Base-by-base conservation (phyloP, 2,797 vertebrate genomes). In the Melanotaenia parkinsoni region DNA sequence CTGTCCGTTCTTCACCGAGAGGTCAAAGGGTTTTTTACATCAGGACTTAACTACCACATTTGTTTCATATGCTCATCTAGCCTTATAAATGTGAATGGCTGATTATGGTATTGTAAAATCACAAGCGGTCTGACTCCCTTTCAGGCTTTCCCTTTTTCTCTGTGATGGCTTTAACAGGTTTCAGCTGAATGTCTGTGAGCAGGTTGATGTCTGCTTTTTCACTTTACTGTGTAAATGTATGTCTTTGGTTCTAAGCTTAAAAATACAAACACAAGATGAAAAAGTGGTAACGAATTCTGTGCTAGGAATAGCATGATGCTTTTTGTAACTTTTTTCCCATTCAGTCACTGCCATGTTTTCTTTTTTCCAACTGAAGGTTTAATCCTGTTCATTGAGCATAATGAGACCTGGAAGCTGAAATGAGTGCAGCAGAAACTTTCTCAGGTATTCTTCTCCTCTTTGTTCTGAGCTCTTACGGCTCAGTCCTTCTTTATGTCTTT, bases 141-240 rank as follows among this genome's bases (percentile, higher is more conserved):
- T 65, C 63, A 67, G 74, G 70, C 53, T 81, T 78, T 82, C 76
- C 64, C 58, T 66, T 72, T 82, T 67, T 43, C 64, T 54, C 47
- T 74, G 58, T 72, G 83, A 90, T 81, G 72, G 50, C 3, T 88
- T 88, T 87, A 80, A 72, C 88, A 88, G 82, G 70, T 71, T 62
- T 5, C 70, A 63, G 64, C 73, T 74, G 66, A 85, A 61, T 32
- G 20, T n/a, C 74, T 69, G 65, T 72, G 79, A 85, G 63, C 78
- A 88, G 79, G 77, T 77, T 74, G 56, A 79, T 51, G 58, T 86
- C 84, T 90, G 84, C 32, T 85, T 66, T 79, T 79, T 59, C 40
- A 79, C 73, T 84, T 75, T 43, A 20, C 60, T 62, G 53, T 72
- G 72, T 73, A 28, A 75, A 67, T 60, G n/a, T 9, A 64, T 26